Evolutionary conservation across 2,797 vertebrate genomes (phyloP).

Genomic region (Chaenodraco wilsoni): DNA sequence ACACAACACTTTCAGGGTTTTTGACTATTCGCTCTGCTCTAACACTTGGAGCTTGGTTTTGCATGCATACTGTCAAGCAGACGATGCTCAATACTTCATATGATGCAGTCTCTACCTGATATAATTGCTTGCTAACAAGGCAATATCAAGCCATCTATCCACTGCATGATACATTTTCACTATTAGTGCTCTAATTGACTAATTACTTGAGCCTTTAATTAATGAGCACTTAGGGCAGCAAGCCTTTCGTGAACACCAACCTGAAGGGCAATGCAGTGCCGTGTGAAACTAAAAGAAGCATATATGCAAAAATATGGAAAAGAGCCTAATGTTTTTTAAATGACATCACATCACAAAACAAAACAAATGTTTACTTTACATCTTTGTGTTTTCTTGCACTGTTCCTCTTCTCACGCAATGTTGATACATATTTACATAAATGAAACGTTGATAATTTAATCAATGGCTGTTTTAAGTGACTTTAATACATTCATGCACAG

Average conservation of each 20-base stretch:
- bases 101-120: neutral
- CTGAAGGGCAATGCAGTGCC: neutral
- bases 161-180: neutral
- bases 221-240: conserved; percentile 16
- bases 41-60: conserved; percentile 1
- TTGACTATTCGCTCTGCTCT: neutral
- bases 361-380: neutral
- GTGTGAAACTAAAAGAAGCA: neutral
- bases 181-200: neutral
- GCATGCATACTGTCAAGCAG: neutral
- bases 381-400: neutral
- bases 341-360: too few species aligned
- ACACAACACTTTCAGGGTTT: neutral
- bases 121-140: conserved; percentile 1
- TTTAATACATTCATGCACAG: neutral
- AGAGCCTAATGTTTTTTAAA: neutral
- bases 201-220: neutral
- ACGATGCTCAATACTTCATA: neutral
- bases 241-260: neutral
- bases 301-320: neutral
- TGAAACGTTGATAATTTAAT: neutral
- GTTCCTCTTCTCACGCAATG: neutral
- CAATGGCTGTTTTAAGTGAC: neutral
- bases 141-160: neutral
- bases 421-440: neutral